These are phyloP conservation scores for Paramormyrops hopkinsi DNA, from an alignment of 2,797 vertebrate genomes.

Conservation along the genomic window DNA sequence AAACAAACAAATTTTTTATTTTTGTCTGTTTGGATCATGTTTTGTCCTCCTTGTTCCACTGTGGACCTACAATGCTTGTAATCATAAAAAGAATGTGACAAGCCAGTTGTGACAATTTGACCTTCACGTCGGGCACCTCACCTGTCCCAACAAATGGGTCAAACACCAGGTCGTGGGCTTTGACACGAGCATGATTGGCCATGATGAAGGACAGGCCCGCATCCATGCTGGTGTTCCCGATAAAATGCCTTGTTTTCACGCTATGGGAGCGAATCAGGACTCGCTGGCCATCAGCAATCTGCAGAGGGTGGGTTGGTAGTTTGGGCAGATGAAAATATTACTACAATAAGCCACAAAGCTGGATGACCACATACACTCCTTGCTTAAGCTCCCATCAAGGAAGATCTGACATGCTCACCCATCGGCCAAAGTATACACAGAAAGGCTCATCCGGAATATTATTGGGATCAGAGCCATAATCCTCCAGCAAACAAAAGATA, in stretches of 20 bases:
- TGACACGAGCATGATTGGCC: slow-evolving; percentile 90
- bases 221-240: slow-evolving; percentile 80
- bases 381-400: neutral
- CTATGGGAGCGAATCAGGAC: slow-evolving; percentile 93
- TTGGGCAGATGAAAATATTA: neutral
- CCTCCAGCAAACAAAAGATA: slow-evolving; percentile 84
- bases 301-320: slow-evolving; percentile 28
- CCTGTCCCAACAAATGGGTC: slow-evolving; percentile 21
- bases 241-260: slow-evolving; percentile 95
- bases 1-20: neutral
- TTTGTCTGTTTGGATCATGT: neutral
- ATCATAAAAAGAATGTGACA: slow-evolving; percentile 95
- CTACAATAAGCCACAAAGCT: neutral
- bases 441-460: slow-evolving; percentile 78
- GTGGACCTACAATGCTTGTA: slow-evolving; percentile 46
- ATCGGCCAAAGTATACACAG: slow-evolving; percentile 89
- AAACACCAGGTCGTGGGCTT: slow-evolving; percentile 65
- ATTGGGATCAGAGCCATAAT: slow-evolving; percentile 89
- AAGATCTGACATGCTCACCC: slow-evolving; percentile 67
- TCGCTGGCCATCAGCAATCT: slow-evolving; percentile 94
- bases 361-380: neutral
- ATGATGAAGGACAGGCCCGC: slow-evolving; percentile 93
- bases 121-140: slow-evolving; percentile 60
- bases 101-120: slow-evolving; percentile 91
- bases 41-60: neutral